Conservation (phyloP, 2,113 vertebrate genomes). For the Oxyruncus cristatus region DNA sequence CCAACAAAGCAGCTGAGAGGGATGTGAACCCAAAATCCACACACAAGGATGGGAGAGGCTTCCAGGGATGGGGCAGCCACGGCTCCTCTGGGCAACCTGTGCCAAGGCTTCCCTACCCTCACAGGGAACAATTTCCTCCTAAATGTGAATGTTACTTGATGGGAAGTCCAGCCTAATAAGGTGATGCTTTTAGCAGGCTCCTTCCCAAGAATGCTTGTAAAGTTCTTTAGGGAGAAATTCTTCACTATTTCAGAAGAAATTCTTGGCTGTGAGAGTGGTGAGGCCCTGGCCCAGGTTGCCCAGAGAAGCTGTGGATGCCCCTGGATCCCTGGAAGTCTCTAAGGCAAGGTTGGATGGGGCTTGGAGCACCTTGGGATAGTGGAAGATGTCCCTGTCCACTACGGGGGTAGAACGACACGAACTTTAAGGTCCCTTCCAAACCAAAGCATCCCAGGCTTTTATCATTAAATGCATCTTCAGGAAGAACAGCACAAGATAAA, state of each 20-base stretch:
- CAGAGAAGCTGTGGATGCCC: background rate
- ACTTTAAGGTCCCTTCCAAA: background rate
- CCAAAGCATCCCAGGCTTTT: background rate
- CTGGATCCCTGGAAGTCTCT: background rate
- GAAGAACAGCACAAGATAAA: background rate
- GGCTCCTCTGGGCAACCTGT: background rate
- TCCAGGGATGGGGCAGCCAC: background rate
- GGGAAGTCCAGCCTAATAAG: background rate
- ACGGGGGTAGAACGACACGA: background rate
- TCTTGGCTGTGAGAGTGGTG: background rate
- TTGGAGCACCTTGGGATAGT: background rate
- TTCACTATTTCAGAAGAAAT: background rate
- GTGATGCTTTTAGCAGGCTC: background rate
- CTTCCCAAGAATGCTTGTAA: background rate
- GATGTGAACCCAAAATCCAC: background rate
- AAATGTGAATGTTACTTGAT: background rate
- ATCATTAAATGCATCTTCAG: background rate
- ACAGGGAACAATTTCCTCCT: background rate
- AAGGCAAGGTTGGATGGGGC: accelerated
- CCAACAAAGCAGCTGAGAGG: background rate
- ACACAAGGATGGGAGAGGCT: background rate
- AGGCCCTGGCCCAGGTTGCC: background rate
- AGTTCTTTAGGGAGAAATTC: background rate
- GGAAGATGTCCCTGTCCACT: background rate
- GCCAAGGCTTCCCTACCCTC: background rate